Base-by-base conservation (phyloP, 1,140 invertebrate species). In the Drosophila oshimai region DNA sequence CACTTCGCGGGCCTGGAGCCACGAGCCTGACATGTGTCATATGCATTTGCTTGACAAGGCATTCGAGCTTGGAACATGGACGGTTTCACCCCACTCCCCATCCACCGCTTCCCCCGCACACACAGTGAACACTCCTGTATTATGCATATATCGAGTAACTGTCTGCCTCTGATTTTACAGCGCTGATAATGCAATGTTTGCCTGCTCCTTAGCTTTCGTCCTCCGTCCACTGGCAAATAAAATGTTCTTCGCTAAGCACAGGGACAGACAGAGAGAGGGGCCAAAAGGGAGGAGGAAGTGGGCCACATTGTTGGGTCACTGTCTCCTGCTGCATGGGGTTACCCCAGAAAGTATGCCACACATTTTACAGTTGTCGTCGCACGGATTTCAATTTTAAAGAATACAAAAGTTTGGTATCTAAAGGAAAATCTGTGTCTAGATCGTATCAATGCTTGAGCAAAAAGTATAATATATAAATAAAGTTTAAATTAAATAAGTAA, bases 21-120 rank as follows among this genome's bases (percentile, higher is more conserved):
- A 51, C 51, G 33, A 36, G 46, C 31, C 51, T 64, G 80, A 73
- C 80, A 84, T 79, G 80, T 79, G 80, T 86, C 80, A 86, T 79
- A 68, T 84, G 80, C 80, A 75, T 79, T 75, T 79, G 74, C 70
- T 44, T 60, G 74, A 77, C 74, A 73, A 46, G 54, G 28, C 54
- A 44, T 72, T 71, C 37, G 44, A 74, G 44, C 20, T n/a, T n/a
- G n/a, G n/a, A n/a, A 74, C 47, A 71, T 74, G 75, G 53, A 71
- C 64, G 54, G 45, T 37, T 44, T 28, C 4, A 18, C 17, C 18
- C 15, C 34, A 6, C 34, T 6, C n/a, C 20, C 15, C 20, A 17
- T 31, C 45, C 28, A 42, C 17, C 17, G 13, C 13, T 3, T 0
- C 13, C 37, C 18, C 3, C n/a, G 10, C 36, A 31, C 7, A 6